These are phyloP conservation scores for Apis dorsata DNA, from an alignment of 1,140 invertebrate genomes.

Conservation along the genomic window DNA sequence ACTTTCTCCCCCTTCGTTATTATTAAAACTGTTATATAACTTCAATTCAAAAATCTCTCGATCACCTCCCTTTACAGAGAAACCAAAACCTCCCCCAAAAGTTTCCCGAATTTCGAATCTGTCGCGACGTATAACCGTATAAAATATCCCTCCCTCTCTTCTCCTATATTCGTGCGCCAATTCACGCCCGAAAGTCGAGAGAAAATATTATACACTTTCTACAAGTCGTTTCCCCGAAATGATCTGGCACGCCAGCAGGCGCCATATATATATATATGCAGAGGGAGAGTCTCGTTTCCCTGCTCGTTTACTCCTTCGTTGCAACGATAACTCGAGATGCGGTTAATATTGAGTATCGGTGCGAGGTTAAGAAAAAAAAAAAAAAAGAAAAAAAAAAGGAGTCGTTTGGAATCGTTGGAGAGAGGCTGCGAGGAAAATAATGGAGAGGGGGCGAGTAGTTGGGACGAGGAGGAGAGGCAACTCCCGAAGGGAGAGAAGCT, in stretches of 20 bases:
- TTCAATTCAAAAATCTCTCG: too few relatives aligned
- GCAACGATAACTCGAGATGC: conserved; percentile 63
- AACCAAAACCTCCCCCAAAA: too few relatives aligned
- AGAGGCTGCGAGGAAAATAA: conserved; percentile 45
- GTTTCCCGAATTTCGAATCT: neutral
- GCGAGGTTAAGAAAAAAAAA: neutral
- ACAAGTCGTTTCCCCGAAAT: conserved; percentile 53
- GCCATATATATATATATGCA: neutral
- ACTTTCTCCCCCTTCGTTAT: too few relatives aligned
- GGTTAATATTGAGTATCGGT: conserved; percentile 66
- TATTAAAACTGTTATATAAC: too few relatives aligned
- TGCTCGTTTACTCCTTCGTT: conserved; percentile 59
- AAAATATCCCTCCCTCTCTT: conserved; percentile 10
- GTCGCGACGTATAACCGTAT: neutral
- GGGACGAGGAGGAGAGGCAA: neutral
- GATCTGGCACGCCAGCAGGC: conserved; percentile 54
- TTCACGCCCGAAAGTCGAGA: conserved; percentile 21
- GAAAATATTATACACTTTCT: conserved; percentile 55
- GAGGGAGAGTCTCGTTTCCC: conserved; percentile 29
- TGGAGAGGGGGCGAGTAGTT: conserved; percentile 39
- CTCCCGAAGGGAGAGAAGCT: conserved; percentile 59
- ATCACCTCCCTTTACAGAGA: too few relatives aligned
- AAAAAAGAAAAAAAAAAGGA: neutral
- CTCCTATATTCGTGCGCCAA: conserved; percentile 1
- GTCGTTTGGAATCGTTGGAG: neutral